Evolutionary conservation across 2,797 vertebrate species (phyloP).

Genomic region (Molossus molossus): DNA sequence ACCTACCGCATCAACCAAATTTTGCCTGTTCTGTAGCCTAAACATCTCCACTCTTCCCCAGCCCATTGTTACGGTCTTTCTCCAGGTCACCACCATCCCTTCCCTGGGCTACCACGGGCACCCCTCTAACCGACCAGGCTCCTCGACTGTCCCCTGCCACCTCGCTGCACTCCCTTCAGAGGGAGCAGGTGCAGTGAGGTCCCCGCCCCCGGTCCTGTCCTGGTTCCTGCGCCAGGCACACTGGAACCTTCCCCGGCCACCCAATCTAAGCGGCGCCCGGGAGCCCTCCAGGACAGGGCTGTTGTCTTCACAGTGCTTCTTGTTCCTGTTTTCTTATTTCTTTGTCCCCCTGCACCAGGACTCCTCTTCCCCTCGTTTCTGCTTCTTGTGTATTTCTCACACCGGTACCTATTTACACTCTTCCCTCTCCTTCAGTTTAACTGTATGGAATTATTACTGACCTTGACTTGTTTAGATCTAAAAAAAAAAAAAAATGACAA

Average conservation of each 20-base stretch:
- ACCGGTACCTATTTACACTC: neutral
- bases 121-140: neutral
- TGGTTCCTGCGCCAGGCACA: neutral
- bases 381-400: neutral
- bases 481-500: neutral
- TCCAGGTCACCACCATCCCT: neutral
- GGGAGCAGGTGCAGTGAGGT: neutral
- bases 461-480: neutral
- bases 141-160: neutral
- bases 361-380: neutral
- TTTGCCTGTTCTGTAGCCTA: neutral
- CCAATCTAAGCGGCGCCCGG: neutral
- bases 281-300: rapidly evolving
- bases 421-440: neutral
- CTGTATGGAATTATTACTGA: neutral
- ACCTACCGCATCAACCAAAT: neutral
- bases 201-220: neutral
- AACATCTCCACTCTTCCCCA: neutral
- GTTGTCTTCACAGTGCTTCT: neutral
- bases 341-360: neutral
- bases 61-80: neutral
- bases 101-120: neutral
- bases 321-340: neutral
- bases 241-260: neutral
- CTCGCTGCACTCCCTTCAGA: neutral